These are phyloP conservation scores for Petaurus breviceps DNA, from an alignment of 2,113 vertebrate species.

Conservation along the genomic window DNA sequence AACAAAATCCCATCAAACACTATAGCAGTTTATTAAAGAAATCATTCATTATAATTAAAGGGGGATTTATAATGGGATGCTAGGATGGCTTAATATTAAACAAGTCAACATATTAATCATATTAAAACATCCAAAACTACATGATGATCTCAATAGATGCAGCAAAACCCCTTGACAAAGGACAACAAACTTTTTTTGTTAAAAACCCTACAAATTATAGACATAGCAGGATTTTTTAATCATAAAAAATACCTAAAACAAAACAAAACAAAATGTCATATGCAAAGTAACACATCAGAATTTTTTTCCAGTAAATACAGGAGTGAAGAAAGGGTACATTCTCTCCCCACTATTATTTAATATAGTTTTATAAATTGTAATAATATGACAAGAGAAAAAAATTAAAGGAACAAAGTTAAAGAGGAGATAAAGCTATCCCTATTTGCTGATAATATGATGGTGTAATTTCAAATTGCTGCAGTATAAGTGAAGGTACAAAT, in stretches of 20 bases:
- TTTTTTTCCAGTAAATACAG: background rate
- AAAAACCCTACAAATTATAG: background rate
- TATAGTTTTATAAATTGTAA: background rate
- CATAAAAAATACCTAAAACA: background rate
- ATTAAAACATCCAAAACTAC: background rate
- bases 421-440: background rate
- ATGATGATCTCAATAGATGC: background rate
- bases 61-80: background rate
- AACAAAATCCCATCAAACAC: background rate
- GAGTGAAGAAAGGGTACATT: background rate
- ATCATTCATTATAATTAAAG: background rate
- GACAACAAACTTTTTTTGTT: background rate
- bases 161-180: background rate
- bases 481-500: background rate
- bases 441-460: background rate
- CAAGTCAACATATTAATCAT: background rate
- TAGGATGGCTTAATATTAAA: background rate
- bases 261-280: background rate
- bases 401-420: background rate
- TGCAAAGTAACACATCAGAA: background rate
- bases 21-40: background rate
- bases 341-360: background rate
- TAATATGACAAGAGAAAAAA: background rate
- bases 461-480: background rate
- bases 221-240: background rate